Percentiles rank a stretch among this genome's conserved stretches.
Evolutionary conservation across 2,888 invertebrate genomes (phyloP).

Genomic region (Orthosia incerta): DNA sequence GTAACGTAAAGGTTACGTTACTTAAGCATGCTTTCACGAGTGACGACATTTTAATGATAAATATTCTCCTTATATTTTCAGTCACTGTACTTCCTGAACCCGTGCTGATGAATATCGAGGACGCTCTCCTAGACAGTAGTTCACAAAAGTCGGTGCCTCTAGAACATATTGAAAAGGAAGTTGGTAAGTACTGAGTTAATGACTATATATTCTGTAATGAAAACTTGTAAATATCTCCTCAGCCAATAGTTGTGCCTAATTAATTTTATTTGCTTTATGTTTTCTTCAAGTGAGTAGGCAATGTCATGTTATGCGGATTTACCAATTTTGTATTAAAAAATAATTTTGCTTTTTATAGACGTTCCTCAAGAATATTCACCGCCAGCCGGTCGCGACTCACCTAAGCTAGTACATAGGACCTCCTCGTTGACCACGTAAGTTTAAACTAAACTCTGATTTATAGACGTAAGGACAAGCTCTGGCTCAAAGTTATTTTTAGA

Average conservation of each 20-base stretch:
- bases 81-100: slow-evolving; percentile 54
- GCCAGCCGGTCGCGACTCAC: slow-evolving; percentile 76
- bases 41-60: background rate
- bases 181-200: slow-evolving; percentile 74
- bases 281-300: background rate
- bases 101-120: slow-evolving; percentile 79
- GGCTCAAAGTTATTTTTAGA: background rate
- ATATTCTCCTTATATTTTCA: slow-evolving; percentile 16
- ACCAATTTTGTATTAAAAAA: background rate
- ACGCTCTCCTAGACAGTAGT: slow-evolving; percentile 72
- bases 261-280: no score
- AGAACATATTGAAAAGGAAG: slow-evolving; percentile 83
- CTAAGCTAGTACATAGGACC: slow-evolving; percentile 91
- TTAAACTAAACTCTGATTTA: background rate
- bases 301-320: background rate
- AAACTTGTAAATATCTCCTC: no score
- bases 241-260: no score
- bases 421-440: slow-evolving; percentile 91
- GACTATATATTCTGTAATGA: no score
- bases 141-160: slow-evolving; percentile 82
- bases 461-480: background rate
- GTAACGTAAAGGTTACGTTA: no score
- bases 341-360: slow-evolving; percentile 70
- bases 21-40: background rate
- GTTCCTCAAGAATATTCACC: slow-evolving; percentile 78